These are phyloP conservation scores for Cyanocitta stelleri DNA, from an alignment of 2,113 vertebrate genomes.

Conservation along the genomic window DNA sequence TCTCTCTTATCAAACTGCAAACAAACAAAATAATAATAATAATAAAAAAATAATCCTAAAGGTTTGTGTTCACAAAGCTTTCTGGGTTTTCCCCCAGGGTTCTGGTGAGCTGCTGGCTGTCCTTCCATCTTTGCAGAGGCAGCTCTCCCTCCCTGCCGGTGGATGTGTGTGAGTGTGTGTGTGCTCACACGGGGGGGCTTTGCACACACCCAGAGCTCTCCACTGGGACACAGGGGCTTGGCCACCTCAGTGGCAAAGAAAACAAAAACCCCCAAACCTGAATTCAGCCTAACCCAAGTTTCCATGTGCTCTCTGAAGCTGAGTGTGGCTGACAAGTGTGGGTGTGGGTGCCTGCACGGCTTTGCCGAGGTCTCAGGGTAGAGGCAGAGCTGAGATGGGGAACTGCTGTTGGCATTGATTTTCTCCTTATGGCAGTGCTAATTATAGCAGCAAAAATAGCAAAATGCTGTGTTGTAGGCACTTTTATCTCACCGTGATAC, in stretches of 20 bases:
- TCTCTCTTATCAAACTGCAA: background rate
- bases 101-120: background rate
- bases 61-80: background rate
- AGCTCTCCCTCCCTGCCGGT: background rate
- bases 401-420: background rate
- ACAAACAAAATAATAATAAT: background rate
- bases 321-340: background rate
- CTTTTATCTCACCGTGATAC: background rate
- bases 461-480: background rate
- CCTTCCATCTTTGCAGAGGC: background rate
- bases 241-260: background rate
- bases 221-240: accelerated
- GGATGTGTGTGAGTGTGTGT: too few species aligned
- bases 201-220: background rate
- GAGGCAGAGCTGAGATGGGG: background rate
- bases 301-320: background rate
- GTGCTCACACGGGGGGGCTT: accelerated
- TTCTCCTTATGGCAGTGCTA: background rate
- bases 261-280: background rate
- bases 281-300: background rate
- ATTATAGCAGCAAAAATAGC: background rate
- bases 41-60: background rate
- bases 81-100: background rate
- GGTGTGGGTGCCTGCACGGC: background rate
- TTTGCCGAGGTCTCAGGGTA: accelerated